phyloP scores from a whole-genome alignment of 53 echinoderm and acorn worm species.

The Antedon mediterranea region DNA sequence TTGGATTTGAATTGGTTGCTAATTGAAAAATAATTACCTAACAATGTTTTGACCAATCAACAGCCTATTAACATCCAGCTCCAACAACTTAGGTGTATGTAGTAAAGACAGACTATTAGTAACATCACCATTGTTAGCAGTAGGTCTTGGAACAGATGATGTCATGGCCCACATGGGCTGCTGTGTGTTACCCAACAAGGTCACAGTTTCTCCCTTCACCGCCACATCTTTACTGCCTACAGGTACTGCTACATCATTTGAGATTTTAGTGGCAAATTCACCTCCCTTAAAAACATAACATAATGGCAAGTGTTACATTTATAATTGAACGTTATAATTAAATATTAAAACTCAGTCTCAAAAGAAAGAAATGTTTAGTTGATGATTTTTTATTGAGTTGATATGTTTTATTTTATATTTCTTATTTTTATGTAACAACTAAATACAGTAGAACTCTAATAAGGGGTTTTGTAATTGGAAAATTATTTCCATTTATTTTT shows the following conservation, averaged over 20 bases:
- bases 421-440: too few relatives aligned
- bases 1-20: too few relatives aligned
- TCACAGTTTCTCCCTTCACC: constrained; percentile 54
- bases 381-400: too few relatives aligned
- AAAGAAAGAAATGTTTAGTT: too few relatives aligned
- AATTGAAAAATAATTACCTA: too few relatives aligned
- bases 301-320: too few relatives aligned
- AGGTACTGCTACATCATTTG: not conserved
- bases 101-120: constrained; percentile 22
- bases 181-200: constrained; percentile 50
- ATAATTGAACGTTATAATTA: too few relatives aligned
- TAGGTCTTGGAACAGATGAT: constrained; percentile 36
- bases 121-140: constrained; percentile 1
- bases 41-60: constrained; percentile 94
- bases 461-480: too few relatives aligned
- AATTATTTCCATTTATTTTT: too few relatives aligned
- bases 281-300: not conserved
- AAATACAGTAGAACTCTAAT: too few relatives aligned
- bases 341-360: too few relatives aligned
- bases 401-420: too few relatives aligned
- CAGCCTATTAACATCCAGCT: constrained; percentile 90
- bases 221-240: constrained; percentile 15
- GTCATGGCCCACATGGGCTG: constrained; percentile 96
- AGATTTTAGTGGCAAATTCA: not conserved
- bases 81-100: constrained; percentile 80